Evolutionary conservation across 2,888 invertebrate species (phyloP).

Genomic region (Drosophila cyrtoloma): DNA sequence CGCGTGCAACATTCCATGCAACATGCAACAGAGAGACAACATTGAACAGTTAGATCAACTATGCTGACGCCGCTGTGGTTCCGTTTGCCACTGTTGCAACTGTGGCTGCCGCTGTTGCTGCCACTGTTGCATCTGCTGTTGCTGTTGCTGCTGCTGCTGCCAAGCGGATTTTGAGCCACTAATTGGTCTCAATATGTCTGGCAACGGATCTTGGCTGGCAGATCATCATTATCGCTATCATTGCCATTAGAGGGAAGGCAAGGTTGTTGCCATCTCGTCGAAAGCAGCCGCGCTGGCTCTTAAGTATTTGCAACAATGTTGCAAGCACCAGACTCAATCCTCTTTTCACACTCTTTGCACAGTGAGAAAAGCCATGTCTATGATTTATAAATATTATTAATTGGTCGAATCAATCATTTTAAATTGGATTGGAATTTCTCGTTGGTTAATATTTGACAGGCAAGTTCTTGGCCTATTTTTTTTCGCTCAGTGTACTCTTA

Average conservation of each 20-base stretch:
- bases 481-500: constrained; percentile 12
- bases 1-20: constrained; percentile 76
- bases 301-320: constrained; percentile 71
- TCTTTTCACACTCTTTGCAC: neutral
- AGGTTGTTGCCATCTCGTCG: constrained; percentile 72
- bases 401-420: neutral
- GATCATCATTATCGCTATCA: constrained; percentile 38
- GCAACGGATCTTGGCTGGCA: constrained; percentile 43
- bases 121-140: constrained; percentile 9
- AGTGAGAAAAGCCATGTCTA: neutral
- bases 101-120: constrained; percentile 70
- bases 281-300: constrained; percentile 37
- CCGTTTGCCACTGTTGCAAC: constrained; percentile 72
- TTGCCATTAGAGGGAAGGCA: constrained; percentile 38
- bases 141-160: constrained; percentile 80
- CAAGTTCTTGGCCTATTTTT: neutral
- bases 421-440: neutral
- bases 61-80: constrained; percentile 69
- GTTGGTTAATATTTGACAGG: neutral
- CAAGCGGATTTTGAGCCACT: constrained; percentile 83
- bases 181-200: constrained; percentile 80
- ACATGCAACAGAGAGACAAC: constrained; percentile 34
- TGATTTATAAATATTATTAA: neutral
- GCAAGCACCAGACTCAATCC: constrained; percentile 29
- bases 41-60: constrained; percentile 72